These are phyloP conservation scores for Apamea epomidion DNA, from an alignment of 2,888 invertebrate species.

Conservation along the genomic window DNA sequence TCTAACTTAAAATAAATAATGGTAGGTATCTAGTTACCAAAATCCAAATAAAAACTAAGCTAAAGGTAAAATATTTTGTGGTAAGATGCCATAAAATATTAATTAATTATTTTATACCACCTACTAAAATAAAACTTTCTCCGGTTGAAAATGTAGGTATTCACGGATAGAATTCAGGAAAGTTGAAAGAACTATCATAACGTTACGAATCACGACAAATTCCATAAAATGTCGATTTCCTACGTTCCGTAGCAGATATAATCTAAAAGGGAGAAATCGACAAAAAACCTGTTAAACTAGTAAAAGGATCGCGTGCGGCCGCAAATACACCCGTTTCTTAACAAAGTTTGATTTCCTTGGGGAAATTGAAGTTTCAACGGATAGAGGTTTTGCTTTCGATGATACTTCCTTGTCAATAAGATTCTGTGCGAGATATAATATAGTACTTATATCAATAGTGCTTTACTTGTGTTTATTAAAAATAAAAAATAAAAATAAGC, in stretches of 20 bases:
- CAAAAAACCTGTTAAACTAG: constrained; percentile 60
- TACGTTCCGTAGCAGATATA: constrained; percentile 38
- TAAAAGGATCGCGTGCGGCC: constrained; percentile 56
- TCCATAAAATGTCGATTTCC: constrained; percentile 32
- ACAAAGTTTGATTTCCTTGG: constrained; percentile 59
- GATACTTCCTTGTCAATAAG: constrained; percentile 4
- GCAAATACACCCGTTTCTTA: constrained; percentile 43
- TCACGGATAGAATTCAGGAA: background rate
- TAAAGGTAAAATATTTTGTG: too few species aligned
- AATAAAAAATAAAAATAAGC: background rate
- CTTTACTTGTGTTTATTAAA: background rate
- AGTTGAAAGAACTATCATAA: constrained; percentile 13
- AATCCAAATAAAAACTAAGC: constrained; percentile 1
- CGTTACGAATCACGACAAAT: constrained; percentile 22
- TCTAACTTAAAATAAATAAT: background rate
- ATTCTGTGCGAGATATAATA: background rate
- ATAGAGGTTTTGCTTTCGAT: constrained; percentile 28
- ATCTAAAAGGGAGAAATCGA: constrained; percentile 55
- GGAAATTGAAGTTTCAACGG: constrained; percentile 53
- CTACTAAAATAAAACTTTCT: constrained; percentile 5
- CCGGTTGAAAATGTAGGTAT: background rate
- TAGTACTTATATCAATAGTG: background rate
- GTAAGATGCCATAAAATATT: background rate
- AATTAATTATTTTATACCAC: background rate
- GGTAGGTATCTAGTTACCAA: background rate